Conservation (phyloP, 2,888 invertebrate genomes). For the Neoscelio sp. region DNA sequence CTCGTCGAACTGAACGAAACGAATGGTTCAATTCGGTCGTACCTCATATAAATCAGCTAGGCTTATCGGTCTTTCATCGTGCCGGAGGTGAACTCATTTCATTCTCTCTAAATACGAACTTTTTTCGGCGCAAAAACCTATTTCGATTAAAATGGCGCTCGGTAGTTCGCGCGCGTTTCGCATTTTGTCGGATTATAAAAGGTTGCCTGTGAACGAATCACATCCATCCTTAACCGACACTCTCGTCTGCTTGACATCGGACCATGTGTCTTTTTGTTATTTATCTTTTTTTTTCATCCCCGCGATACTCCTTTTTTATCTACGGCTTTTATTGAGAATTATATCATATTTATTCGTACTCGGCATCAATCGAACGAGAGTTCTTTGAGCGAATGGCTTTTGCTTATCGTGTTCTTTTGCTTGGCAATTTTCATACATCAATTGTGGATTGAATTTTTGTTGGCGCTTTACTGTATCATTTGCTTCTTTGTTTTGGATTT, state of each 20-base stretch:
- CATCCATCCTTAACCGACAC: slow-evolving; percentile 69
- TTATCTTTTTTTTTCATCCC: slow-evolving; percentile 37
- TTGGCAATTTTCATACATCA: slow-evolving; percentile 3
- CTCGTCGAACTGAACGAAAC: slow-evolving; percentile 72
- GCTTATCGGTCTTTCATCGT: slow-evolving; percentile 83
- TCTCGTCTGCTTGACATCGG: slow-evolving; percentile 67
- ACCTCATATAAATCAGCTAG: slow-evolving; percentile 82
- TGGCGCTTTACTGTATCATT: too few relatives aligned
- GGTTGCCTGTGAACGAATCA: slow-evolving; percentile 74
- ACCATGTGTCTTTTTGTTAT: slow-evolving; percentile 55
- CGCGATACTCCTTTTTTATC: slow-evolving; percentile 15
- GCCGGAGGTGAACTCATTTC: slow-evolving; percentile 82
- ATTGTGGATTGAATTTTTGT: too few relatives aligned
- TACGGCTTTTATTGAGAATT: slow-evolving; percentile 17
- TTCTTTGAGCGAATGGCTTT: slow-evolving; percentile 34
- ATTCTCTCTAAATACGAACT: slow-evolving; percentile 82
- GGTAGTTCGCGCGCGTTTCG: slow-evolving; percentile 77
- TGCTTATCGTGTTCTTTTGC: slow-evolving; percentile 20
- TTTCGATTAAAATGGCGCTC: slow-evolving; percentile 82
- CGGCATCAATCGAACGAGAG: slow-evolving; percentile 37
- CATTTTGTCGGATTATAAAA: slow-evolving; percentile 82
- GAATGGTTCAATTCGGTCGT: slow-evolving; percentile 75
- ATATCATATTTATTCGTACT: slow-evolving; percentile 36
- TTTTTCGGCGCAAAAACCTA: slow-evolving; percentile 82
- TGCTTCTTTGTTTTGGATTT: too few relatives aligned